Conservation (phyloP, 1,140 invertebrate species). For the Oncopeltus fasciatus region DNA sequence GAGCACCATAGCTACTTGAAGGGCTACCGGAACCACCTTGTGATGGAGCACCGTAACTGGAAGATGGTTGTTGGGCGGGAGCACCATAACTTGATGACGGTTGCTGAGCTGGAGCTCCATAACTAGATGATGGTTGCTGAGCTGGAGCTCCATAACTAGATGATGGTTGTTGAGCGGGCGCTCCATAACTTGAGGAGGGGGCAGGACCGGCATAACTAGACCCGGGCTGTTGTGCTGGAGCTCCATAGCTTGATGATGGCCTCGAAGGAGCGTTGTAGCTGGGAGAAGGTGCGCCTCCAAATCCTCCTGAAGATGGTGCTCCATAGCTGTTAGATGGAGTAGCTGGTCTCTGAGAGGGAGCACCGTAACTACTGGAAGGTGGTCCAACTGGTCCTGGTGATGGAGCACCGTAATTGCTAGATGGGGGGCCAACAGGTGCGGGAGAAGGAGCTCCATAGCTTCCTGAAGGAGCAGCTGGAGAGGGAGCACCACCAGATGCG, state of each 20-base stretch:
- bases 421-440: conserved; percentile 9
- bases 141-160: conserved; percentile 14
- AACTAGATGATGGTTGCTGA: conserved; percentile 13
- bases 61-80: background rate
- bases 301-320: background rate
- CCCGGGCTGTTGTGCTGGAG: conserved; percentile 15
- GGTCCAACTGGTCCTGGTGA: background rate
- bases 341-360: background rate
- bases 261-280: conserved; percentile 9
- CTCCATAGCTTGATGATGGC: conserved; percentile 20
- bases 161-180: conserved; percentile 13
- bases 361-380: conserved; percentile 18
- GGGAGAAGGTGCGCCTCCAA: conserved; percentile 1
- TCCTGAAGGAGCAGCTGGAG: background rate
- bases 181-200: conserved; percentile 17
- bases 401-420: conserved; percentile 8
- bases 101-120: conserved; percentile 14
- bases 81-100: conserved; percentile 11
- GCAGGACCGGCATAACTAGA: too few relatives aligned
- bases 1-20: conserved; percentile 9
- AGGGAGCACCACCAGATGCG: background rate
- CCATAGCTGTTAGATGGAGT: background rate
- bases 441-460: conserved; percentile 7
- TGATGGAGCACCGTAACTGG: background rate
- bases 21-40: background rate